Base-by-base conservation (phyloP, 2,888 invertebrate genomes). In the Ptychoptera contaminata region DNA sequence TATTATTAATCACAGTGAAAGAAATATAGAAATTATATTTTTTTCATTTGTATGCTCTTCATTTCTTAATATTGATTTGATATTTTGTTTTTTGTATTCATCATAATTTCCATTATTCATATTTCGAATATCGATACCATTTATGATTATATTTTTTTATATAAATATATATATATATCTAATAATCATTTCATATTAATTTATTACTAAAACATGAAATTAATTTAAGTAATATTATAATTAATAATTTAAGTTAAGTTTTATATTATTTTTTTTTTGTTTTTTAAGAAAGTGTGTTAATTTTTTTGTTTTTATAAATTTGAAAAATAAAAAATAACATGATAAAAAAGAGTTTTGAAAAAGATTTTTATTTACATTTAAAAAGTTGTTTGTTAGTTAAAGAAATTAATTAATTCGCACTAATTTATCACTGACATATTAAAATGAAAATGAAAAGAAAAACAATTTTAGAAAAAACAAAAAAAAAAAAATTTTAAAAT, bases 1-100 rank as follows among this genome's bases (percentile, higher is more conserved):
- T 42, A 42, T 42, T 42, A 32, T 14, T 16, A 42, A 42, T 42
- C 35, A 42, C 35, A 15, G 34, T n/a, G 10, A 42, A 15, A 34
- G 30, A 34, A 11, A 30, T 29, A 32, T 29, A 30, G 16, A 23
- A 16, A n/a, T 40, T 40, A 23, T 23, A 40, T 12, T 40, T 30
- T 30, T 30, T 30, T 30, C 12, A 31, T 40, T 40, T 14, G 23
- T 29, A 12, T 40, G 14, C 30, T n/a, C n/a, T n/a, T n/a, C n/a
- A n/a, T 40, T 40, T 30, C 7, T 32, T 30, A 40, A 30, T 23
- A 40, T 30, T 11, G 40, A 11, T 11, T 29, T 29, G 31, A 14
- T 34, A 11, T 41, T 34, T 34, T 41, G 32, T 9, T 16, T 30
- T 40, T 40, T 31, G 15, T 40, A 31, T 31, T 37, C 16, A n/a